These are phyloP conservation scores for Thryonomys swinderianus DNA, from an alignment of 2,113 vertebrate species.

Conservation along the genomic window DNA sequence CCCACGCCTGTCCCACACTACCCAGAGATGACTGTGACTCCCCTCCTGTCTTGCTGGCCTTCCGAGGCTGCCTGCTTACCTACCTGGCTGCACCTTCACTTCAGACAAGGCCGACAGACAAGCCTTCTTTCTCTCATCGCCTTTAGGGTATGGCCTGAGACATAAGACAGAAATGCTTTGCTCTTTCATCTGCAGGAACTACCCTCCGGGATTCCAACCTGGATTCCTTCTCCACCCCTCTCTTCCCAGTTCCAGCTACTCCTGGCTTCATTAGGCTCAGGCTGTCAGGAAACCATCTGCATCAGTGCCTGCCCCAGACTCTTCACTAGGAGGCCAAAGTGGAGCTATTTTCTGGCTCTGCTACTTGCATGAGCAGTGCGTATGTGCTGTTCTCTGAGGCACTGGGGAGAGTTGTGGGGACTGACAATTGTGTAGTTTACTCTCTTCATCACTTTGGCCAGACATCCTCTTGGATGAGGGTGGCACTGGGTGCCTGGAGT, in stretches of 20 bases:
- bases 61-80: constrained; percentile 86
- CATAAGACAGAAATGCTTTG: constrained; percentile 36
- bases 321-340: background rate
- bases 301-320: background rate
- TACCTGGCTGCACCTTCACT: constrained; percentile 97
- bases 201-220: background rate
- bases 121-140: constrained; percentile 96
- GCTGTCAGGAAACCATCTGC: background rate
- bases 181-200: background rate
- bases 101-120: constrained; percentile 95
- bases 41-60: background rate
- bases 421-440: background rate
- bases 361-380: background rate
- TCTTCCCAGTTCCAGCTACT: background rate
- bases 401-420: background rate
- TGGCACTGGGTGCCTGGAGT: no score
- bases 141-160: constrained; percentile 96
- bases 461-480: background rate
- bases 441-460: background rate
- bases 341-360: background rate
- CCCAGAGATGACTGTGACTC: background rate
- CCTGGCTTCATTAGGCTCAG: background rate
- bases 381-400: background rate
- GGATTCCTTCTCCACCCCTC: background rate
- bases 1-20: background rate